These are phyloP conservation scores for Nomada goodeniana DNA, from an alignment of 2,888 invertebrate genomes.

Conservation along the genomic window DNA sequence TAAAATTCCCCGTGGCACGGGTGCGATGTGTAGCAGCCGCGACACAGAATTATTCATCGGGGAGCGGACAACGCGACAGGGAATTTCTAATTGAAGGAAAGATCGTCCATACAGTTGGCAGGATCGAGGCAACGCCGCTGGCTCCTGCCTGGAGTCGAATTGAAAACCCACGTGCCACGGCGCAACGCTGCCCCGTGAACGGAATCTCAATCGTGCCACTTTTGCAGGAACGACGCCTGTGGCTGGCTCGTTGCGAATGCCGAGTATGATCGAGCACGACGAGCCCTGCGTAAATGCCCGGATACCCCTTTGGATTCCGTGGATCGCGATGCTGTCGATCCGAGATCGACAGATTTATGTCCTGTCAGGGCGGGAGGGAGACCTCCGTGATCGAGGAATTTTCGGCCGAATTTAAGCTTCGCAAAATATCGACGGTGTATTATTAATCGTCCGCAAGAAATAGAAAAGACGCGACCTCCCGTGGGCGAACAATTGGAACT, in stretches of 20 bases:
- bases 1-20: slow-evolving; percentile 8
- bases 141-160: slow-evolving; percentile 59
- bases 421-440: background rate
- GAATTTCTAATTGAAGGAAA: slow-evolving; percentile 38
- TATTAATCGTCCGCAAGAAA: background rate
- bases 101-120: background rate
- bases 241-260: slow-evolving; percentile 54
- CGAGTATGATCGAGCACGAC: slow-evolving; percentile 44
- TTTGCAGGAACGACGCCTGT: slow-evolving; percentile 68
- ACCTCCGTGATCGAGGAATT: slow-evolving; percentile 30
- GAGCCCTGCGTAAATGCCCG: slow-evolving; percentile 33
- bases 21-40: slow-evolving; percentile 42
- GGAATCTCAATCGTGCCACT: slow-evolving; percentile 68
- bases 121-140: slow-evolving; percentile 32
- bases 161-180: slow-evolving; percentile 75
- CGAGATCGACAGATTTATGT: slow-evolving; percentile 17
- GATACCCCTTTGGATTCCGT: slow-evolving; percentile 31
- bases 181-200: slow-evolving; percentile 62
- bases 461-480: no score
- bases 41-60: slow-evolving; percentile 50
- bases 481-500: no score
- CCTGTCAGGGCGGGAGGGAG: background rate
- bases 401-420: background rate
- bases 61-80: background rate
- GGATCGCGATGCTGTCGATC: slow-evolving; percentile 16